Evolutionary conservation across 1,140 invertebrate genomes (phyloP).

Genomic region (Eufriesea mexicana): DNA sequence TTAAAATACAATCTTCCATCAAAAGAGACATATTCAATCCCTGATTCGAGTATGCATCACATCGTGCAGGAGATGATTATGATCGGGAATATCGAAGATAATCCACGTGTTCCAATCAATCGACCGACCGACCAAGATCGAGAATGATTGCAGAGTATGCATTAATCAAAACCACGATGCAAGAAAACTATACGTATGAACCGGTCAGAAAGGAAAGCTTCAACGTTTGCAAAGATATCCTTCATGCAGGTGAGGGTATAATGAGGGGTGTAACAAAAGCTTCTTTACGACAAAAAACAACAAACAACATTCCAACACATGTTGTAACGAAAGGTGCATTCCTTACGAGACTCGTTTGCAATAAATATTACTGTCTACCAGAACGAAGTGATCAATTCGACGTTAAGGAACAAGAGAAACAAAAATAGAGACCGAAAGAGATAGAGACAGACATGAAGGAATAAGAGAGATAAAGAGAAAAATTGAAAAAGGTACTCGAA

Average conservation of each 20-base stretch:
- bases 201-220: constrained; percentile 70
- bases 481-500: background rate
- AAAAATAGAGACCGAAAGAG: background rate
- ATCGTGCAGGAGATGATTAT: constrained; percentile 57
- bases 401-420: constrained; percentile 24
- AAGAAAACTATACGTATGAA: constrained; percentile 61
- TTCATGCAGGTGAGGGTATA: constrained; percentile 79
- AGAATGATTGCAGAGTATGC: constrained; percentile 26
- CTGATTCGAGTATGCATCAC: constrained; percentile 34
- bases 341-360: constrained; percentile 52
- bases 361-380: constrained; percentile 55
- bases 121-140: constrained; percentile 7
- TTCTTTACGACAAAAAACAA: constrained; percentile 73
- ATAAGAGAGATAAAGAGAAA: background rate
- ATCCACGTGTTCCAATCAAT: background rate
- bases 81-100: constrained; percentile 7
- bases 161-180: constrained; percentile 63
- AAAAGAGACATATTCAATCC: background rate
- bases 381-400: constrained; percentile 39
- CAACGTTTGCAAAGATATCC: constrained; percentile 70
- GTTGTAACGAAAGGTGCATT: constrained; percentile 69
- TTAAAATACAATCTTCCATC: background rate
- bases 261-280: constrained; percentile 80
- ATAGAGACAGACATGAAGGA: constrained; percentile 16
- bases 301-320: constrained; percentile 72